phyloP scores from a whole-genome alignment of 2,797 vertebrate species.

The Sebastolobus altivelis region DNA sequence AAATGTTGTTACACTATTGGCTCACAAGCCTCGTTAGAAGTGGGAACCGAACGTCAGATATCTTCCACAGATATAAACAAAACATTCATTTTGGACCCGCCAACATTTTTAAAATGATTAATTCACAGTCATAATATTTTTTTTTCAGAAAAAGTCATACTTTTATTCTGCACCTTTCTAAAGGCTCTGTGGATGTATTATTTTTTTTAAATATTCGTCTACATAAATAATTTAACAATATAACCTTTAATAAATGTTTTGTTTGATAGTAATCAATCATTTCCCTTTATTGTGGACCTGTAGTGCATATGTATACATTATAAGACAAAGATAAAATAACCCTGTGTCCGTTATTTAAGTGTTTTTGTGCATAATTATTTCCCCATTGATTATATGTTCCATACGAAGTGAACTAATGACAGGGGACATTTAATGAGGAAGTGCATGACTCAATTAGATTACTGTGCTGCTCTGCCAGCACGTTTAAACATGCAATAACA shows the following conservation, averaged over 20 bases:
- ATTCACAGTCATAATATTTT: no score
- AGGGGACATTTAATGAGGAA: slow-evolving; percentile 1
- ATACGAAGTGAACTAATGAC: neutral
- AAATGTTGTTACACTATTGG: no score
- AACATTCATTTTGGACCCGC: no score
- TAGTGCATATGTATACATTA: neutral
- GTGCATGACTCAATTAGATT: slow-evolving; percentile 21
- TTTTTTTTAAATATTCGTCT: no score
- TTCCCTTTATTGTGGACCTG: neutral
- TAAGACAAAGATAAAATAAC: neutral
- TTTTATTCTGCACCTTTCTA: no score
- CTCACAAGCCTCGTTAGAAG: no score
- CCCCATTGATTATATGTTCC: neutral
- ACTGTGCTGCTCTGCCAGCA: slow-evolving; percentile 25
- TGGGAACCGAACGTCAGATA: no score
- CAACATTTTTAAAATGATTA: no score
- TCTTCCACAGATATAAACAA: no score
- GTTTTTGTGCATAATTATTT: neutral
- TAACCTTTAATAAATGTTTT: neutral
- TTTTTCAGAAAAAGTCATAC: no score
- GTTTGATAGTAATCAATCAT: neutral
- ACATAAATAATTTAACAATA: no score
- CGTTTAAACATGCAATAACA: slow-evolving; percentile 53
- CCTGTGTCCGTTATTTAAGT: neutral
- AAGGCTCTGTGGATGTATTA: no score